Evolutionary conservation across 2,797 vertebrate species (phyloP).

Genomic region (Setipinna tenuifilis): DNA sequence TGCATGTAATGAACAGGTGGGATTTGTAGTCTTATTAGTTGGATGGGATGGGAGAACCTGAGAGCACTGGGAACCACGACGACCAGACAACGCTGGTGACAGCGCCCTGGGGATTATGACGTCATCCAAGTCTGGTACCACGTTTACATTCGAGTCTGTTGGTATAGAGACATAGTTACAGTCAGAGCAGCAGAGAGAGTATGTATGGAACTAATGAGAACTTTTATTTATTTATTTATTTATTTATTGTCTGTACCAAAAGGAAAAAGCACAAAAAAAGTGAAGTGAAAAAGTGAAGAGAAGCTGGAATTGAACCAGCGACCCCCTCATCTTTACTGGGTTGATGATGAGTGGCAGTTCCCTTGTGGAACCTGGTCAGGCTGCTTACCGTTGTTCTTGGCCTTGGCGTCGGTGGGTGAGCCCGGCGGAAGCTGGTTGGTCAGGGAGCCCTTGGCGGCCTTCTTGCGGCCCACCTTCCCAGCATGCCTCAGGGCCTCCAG

Average conservation of each 20-base stretch:
- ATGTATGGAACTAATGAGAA: background rate
- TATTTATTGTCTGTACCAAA: no score
- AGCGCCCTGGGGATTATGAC: slow-evolving; percentile 61
- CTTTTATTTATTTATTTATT: no score
- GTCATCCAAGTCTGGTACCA: slow-evolving; percentile 57
- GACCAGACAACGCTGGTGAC: slow-evolving; percentile 65
- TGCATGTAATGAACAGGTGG: background rate
- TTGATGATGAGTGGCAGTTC: no score
- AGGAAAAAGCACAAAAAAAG: background rate
- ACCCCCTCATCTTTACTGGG: no score
- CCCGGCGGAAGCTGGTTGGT: slow-evolving; percentile 38
- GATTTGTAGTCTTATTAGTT: background rate
- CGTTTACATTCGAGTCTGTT: slow-evolving; percentile 44
- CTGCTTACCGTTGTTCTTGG: slow-evolving; percentile 80
- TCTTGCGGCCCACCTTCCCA: slow-evolving; percentile 67
- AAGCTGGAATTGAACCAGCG: background rate
- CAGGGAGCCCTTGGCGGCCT: slow-evolving; percentile 61
- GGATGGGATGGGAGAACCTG: slow-evolving; percentile 62
- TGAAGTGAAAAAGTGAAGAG: no score
- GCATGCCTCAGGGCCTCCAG: slow-evolving; percentile 54
- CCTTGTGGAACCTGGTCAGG: no score
- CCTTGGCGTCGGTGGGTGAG: slow-evolving; percentile 68
- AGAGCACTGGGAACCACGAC: slow-evolving; percentile 67
- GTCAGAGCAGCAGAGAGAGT: background rate
- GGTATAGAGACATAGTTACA: background rate